These are phyloP conservation scores for Zygothrica quintamaculata DNA, from an alignment of 2,888 invertebrate genomes.

Conservation along the genomic window DNA sequence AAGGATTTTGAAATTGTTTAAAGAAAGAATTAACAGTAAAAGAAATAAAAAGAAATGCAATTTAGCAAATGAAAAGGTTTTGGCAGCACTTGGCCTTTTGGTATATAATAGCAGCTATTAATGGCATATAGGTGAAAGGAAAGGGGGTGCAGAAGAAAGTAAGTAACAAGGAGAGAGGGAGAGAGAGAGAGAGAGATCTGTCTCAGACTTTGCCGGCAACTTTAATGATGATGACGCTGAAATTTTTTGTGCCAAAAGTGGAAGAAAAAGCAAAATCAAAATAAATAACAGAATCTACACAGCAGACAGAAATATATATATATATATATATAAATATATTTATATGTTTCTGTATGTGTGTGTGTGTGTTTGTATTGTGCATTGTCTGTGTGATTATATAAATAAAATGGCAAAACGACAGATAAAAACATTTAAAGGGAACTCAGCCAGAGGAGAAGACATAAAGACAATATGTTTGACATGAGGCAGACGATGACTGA, in stretches of 20 bases:
- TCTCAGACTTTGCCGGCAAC: slow-evolving; percentile 53
- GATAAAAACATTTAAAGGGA: slow-evolving; percentile 2
- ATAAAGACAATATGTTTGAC: slow-evolving; percentile 59
- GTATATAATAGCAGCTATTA: too few relatives aligned
- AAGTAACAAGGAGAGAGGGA: too few relatives aligned
- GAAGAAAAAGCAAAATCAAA: slow-evolving; percentile 19
- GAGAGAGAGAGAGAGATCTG: neutral
- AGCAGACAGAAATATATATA: slow-evolving; percentile 1
- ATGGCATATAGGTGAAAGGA: too few relatives aligned
- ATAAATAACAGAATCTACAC: slow-evolving; percentile 12
- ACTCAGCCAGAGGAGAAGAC: slow-evolving; percentile 11
- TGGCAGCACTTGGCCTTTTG: too few relatives aligned
- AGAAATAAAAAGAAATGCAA: slow-evolving; percentile 1
- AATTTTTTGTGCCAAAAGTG: slow-evolving; percentile 60
- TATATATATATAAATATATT: neutral
- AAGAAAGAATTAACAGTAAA: slow-evolving; percentile 8
- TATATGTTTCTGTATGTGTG: neutral
- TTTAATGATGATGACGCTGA: slow-evolving; percentile 72
- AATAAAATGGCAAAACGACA: slow-evolving; percentile 31
- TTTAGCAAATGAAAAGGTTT: neutral
- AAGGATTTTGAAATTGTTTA: too few relatives aligned
- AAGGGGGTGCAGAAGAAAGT: neutral
- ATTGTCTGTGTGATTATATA: slow-evolving; percentile 62
- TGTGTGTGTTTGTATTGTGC: slow-evolving; percentile 16
- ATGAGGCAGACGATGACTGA: slow-evolving; percentile 58